Base-by-base conservation (phyloP, 2,113 vertebrate genomes). In the Lutjanus erythropterus region DNA sequence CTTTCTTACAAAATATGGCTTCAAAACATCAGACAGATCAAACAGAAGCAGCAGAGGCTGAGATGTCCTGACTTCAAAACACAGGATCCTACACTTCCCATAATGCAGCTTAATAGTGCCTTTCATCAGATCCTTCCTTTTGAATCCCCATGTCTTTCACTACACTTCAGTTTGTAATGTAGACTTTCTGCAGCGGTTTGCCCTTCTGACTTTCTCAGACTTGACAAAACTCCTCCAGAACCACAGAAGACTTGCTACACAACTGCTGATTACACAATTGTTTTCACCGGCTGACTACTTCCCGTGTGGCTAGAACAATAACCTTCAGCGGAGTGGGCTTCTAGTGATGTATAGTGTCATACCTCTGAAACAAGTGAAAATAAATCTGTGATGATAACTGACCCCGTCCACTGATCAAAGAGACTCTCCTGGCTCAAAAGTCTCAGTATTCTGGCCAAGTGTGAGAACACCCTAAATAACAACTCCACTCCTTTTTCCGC, bases 381-480 rank as follows among this genome's bases (percentile, higher is more conserved):
- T 52, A 65, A 77, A 78, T 49, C 44, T 7, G 21, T 35, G 27
- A 35, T 23, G 29, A 80, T 33, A 46, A 62, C 9, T 9, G 19
- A 62, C 50, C 19, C 18, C 5, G 52, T 44, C 29, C 50, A 49
- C 0, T 3, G 21, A 67, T 50, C 21, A 78, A 73, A 69, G 60
- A 73, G 78, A 60, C 33, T 11, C 9, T 12, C 18, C n/a, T 10
- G 6, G 7, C 12, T 33, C 9, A 33, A 58, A 4, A 66, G 55
- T 64, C 7, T 29, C 49, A 75, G 15, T 25, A 18, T 25, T 71
- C 18, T 66, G 16, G 21, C 44, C 12, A 47, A 66, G 58, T 33
- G 33, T 60, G 44, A 83, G 55, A 66, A 86, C 25, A 53, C 21
- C 39, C 39, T 33, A 9, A 55, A 81, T 58, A 69, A 76, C 47